A percentile compares a stretch with the other conserved stretches of the same genome.
phyloP scores from a whole-genome alignment of 2,888 invertebrate species.

The Autographa gamma region DNA sequence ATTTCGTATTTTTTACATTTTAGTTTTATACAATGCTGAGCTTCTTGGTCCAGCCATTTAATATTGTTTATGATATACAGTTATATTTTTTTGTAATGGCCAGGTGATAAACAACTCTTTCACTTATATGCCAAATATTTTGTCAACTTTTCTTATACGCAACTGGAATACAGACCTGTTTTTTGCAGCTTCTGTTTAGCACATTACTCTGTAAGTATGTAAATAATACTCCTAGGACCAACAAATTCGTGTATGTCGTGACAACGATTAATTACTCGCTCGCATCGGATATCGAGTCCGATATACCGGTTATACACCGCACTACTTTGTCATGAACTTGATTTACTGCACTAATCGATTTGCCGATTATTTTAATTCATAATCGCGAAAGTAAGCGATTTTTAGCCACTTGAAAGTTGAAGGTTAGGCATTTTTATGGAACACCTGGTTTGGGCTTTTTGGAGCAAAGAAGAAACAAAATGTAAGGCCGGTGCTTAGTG shows the following conservation, averaged over 20 bases:
- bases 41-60: no score
- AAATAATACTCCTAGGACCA: conserved; percentile 31
- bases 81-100: not conserved
- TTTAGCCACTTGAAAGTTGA: conserved; percentile 36
- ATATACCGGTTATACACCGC: conserved; percentile 60
- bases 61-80: no score
- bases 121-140: not conserved
- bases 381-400: conserved; percentile 60
- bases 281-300: conserved; percentile 47
- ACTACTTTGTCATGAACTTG: conserved; percentile 63
- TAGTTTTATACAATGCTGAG: no score
- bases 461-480: not conserved
- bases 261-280: conserved; percentile 72
- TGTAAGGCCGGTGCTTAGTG: not conserved
- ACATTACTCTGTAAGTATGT: conserved; percentile 26
- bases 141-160: not conserved
- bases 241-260: conserved; percentile 56
- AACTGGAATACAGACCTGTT: not conserved
- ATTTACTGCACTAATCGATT: conserved; percentile 68
- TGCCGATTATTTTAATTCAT: conserved; percentile 56
- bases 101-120: not conserved
- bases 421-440: conserved; percentile 16
- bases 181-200: conserved; percentile 13
- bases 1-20: no score
- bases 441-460: not conserved